Evolutionary conservation across 2,113 vertebrate genomes (phyloP).

Genomic region (Pseudopodoces humilis): DNA sequence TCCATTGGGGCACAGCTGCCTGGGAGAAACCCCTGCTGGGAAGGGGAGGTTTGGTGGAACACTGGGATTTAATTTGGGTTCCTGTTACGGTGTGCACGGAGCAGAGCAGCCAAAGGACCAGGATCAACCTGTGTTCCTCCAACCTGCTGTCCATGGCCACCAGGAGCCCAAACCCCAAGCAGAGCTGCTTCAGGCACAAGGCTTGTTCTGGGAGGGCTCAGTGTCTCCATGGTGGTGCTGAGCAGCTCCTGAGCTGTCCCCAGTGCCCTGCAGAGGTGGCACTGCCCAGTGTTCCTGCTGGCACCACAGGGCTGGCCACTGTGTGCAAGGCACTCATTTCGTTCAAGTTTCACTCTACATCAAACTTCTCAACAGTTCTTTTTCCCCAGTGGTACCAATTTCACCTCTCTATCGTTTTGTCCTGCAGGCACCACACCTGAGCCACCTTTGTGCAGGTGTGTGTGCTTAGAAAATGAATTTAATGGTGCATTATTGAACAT

Average conservation of each 20-base stretch:
- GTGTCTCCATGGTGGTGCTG: fast-evolving
- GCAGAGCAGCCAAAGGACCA: neutral
- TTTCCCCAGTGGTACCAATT: neutral
- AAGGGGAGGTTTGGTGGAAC: neutral
- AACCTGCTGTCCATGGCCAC: neutral
- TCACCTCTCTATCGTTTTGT: neutral
- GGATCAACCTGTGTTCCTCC: no score
- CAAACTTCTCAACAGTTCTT: neutral
- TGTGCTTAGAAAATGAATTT: neutral
- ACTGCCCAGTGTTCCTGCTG: neutral
- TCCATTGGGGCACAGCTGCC: neutral
- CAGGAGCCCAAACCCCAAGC: neutral
- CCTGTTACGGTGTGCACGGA: fast-evolving
- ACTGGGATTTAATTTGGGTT: neutral
- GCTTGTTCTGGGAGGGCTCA: fast-evolving
- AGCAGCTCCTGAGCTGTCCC: neutral
- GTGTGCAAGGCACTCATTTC: fast-evolving
- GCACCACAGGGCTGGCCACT: fast-evolving
- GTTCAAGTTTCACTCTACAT: neutral
- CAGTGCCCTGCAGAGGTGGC: neutral
- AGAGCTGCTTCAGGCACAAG: neutral
- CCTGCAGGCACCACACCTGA: neutral
- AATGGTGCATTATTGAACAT: neutral
- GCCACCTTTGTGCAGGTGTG: neutral
- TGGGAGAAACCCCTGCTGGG: fast-evolving